phyloP scores from a whole-genome alignment of 2,113 vertebrate genomes.

The Suricata suricatta region DNA sequence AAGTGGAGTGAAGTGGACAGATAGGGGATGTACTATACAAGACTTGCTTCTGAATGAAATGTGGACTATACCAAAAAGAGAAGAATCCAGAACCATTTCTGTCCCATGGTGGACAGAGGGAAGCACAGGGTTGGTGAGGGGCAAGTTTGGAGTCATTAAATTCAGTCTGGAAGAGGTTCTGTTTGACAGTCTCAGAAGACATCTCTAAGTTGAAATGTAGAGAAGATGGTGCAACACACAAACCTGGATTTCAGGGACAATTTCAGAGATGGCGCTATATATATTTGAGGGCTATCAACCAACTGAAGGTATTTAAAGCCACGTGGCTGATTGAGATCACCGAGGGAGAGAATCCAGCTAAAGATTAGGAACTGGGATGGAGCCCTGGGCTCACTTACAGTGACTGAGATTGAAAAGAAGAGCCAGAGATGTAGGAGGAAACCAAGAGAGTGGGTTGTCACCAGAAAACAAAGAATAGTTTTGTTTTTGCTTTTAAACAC shows the following conservation, averaged over 20 bases:
- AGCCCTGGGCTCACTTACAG: neutral
- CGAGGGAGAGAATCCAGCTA: neutral
- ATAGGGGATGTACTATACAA: neutral
- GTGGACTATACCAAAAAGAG: neutral
- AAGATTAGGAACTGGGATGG: neutral
- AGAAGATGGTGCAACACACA: neutral
- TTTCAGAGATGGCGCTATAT: neutral
- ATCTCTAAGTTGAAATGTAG: constrained; percentile 12
- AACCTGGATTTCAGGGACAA: neutral
- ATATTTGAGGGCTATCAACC: neutral
- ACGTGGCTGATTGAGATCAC: neutral
- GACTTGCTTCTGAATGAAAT: neutral
- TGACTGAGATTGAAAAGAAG: neutral
- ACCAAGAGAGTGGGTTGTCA: neutral
- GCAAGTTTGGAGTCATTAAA: neutral
- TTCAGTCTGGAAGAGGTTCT: neutral
- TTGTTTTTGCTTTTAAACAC: neutral
- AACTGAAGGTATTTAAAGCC: neutral
- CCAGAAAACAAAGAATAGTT: neutral
- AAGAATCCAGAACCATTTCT: neutral
- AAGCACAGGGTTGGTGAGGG: neutral
- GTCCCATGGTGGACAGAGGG: neutral
- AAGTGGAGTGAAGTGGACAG: neutral
- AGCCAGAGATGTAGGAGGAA: neutral
- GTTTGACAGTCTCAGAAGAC: neutral